Evolutionary conservation across 2,888 invertebrate genomes (phyloP), one percentile per base, ranked within the genome.

Genomic region (Entomobrya proxima): DNA sequence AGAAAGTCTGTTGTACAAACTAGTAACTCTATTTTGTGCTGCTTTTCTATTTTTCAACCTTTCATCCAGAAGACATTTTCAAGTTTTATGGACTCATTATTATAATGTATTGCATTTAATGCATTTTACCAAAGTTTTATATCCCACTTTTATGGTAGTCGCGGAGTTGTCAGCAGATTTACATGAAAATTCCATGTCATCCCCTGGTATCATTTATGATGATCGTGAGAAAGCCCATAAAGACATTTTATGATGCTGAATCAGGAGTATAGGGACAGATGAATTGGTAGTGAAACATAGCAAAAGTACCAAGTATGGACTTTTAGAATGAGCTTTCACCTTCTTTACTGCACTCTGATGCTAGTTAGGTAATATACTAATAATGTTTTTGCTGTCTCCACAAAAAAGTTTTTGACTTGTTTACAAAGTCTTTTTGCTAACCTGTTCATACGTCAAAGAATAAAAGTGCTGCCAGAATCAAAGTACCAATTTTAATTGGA

Each of bases 211-310:
- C 74, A 30, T 52, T 75, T 75, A 55, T 55, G 77, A 61, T 32
- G 44, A 30, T 77, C 77, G 44, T 64, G 58, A 40, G 75, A 40
- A 77, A 64, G 37, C 35, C 75, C 55, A 75, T 75, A 55, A 74
- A 69, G 18, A 32, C 50, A n/a, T n/a, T 74, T 74, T 74, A 82
- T 67, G 64, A 64, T 75, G 82, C 82, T 82, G 82, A 82, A 18
- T 75, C 82, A 75, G 18, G 21, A 30, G 4, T 18, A 1, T 21
- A 2, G 47, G 52, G n/a, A n/a, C 35, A 55, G 18, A 21, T 24
- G 69, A 69, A 35, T 27, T 6, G 27, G n/a, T 13, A 9, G 79
- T 47, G 13, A 52, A 21, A 11, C 24, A 2, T 30, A 64, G 6
- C 9, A 47, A 32, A 44, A 11, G 11, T 50, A n/a, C 77, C 32